phyloP scores from a whole-genome alignment of 1,140 invertebrate species.

The Luehdorfia chinensis region DNA sequence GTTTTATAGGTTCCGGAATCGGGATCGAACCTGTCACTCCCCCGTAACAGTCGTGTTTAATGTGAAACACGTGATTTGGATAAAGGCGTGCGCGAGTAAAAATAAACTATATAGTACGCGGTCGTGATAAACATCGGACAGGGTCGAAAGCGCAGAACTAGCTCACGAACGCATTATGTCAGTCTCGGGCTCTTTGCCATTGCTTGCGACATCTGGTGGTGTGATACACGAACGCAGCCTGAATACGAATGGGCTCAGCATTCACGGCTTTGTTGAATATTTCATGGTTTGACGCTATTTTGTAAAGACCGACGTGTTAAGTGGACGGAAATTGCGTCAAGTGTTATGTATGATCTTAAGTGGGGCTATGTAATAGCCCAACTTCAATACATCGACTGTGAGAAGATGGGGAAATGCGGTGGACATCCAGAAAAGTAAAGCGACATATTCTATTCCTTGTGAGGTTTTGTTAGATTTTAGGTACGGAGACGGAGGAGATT shows the following conservation, averaged over 20 bases:
- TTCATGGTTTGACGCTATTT: constrained; percentile 36
- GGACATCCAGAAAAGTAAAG: no score
- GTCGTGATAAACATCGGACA: background rate
- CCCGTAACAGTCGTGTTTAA: no score
- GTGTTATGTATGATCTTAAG: constrained; percentile 23
- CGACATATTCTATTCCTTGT: no score
- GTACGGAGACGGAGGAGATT: no score
- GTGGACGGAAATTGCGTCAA: constrained; percentile 31
- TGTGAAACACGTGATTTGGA: no score
- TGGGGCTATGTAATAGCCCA: constrained; percentile 14
- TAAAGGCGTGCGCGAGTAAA: no score
- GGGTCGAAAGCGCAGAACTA: background rate
- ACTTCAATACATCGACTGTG: background rate
- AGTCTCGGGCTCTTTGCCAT: constrained; percentile 44
- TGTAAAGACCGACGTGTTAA: constrained; percentile 38
- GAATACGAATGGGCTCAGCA: constrained; percentile 41
- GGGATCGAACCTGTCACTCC: no score
- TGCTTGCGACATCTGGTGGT: constrained; percentile 41
- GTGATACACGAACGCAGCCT: constrained; percentile 42
- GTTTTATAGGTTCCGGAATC: no score
- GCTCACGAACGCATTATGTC: constrained; percentile 22
- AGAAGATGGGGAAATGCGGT: no score
- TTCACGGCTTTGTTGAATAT: constrained; percentile 45
- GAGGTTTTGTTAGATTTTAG: no score
- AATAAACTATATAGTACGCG: background rate